These are phyloP conservation scores for Phymastichus coffea DNA, from an alignment of 1,140 invertebrate species.

Conservation along the genomic window DNA sequence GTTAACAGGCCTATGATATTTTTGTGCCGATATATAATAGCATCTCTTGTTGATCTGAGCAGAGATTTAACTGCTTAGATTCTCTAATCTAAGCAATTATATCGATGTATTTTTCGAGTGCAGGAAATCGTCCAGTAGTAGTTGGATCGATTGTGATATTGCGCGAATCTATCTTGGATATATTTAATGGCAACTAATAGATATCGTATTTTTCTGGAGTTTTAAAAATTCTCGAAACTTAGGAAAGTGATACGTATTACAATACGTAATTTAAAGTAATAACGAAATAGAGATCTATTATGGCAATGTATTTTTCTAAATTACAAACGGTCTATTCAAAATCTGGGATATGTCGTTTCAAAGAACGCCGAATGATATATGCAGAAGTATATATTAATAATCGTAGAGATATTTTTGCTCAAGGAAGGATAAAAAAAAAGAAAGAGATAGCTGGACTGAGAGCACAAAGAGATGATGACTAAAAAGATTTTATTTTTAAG, in stretches of 20 bases:
- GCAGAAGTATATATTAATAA: too few species aligned
- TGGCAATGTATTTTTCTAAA: slow-evolving; percentile 53
- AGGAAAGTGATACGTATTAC: slow-evolving; percentile 43
- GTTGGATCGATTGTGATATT: slow-evolving; percentile 24
- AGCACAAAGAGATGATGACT: too few species aligned
- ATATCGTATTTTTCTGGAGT: slow-evolving; percentile 26
- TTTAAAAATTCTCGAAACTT: slow-evolving; percentile 5
- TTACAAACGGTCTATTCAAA: too few species aligned
- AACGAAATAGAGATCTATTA: slow-evolving; percentile 39
- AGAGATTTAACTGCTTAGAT: too few species aligned
- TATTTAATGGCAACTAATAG: slow-evolving; percentile 15
- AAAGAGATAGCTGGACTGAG: too few species aligned
- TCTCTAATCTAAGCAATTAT: too few species aligned
- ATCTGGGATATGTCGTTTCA: too few species aligned
- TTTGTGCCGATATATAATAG: not conserved
- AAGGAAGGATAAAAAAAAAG: too few species aligned
- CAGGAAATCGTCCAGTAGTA: slow-evolving; percentile 10
- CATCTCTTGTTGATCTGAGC: slow-evolving; percentile 1
- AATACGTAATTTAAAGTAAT: slow-evolving; percentile 22
- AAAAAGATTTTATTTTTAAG: too few species aligned
- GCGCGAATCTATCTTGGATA: slow-evolving; percentile 15
- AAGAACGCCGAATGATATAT: too few species aligned
- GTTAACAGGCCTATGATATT: slow-evolving; percentile 40
- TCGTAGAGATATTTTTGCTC: too few species aligned
- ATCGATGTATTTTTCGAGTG: not conserved